A percentile compares a stretch with the other conserved stretches of the same genome.
phyloP scores from a whole-genome alignment of 2,113 vertebrate species.

The Ploceus nigricollis region DNA sequence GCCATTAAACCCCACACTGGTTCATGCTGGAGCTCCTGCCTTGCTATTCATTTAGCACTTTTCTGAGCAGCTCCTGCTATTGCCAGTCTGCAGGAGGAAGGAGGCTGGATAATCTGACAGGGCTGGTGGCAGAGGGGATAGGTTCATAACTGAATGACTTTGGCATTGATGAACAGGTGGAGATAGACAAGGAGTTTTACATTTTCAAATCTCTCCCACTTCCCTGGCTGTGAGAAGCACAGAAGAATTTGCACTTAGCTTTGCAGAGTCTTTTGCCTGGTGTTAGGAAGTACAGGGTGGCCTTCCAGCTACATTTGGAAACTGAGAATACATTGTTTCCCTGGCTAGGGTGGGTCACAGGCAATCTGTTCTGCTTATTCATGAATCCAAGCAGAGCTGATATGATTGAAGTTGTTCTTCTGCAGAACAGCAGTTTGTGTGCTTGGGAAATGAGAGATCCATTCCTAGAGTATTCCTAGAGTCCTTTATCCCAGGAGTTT shows the following conservation, averaged over 20 bases:
- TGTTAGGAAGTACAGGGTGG: not conserved
- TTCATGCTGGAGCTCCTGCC: not conserved
- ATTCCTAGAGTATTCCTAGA: not conserved
- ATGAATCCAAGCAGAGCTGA: not conserved
- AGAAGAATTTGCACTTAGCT: not conserved
- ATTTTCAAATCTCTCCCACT: not conserved
- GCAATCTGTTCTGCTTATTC: not conserved
- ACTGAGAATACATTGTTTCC: not conserved
- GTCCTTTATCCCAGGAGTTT: not conserved
- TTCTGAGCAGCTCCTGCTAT: not conserved
- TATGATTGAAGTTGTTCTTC: not conserved
- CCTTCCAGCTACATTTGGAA: not conserved
- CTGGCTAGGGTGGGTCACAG: not conserved
- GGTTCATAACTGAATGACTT: not conserved
- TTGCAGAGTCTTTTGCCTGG: not conserved
- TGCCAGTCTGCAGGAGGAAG: not conserved
- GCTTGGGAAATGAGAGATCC: not conserved
- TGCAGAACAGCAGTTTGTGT: not conserved
- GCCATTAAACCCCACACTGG: not conserved
- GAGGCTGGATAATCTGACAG: not conserved
- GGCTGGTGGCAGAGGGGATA: not conserved
- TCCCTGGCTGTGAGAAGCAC: not conserved
- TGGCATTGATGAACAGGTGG: not conserved
- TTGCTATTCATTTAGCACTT: not conserved
- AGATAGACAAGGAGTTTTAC: not conserved